Evolutionary conservation across 2,113 vertebrate genomes (phyloP), one percentile per base, ranked within the genome.

Genomic region (Semnornis frantzii): DNA sequence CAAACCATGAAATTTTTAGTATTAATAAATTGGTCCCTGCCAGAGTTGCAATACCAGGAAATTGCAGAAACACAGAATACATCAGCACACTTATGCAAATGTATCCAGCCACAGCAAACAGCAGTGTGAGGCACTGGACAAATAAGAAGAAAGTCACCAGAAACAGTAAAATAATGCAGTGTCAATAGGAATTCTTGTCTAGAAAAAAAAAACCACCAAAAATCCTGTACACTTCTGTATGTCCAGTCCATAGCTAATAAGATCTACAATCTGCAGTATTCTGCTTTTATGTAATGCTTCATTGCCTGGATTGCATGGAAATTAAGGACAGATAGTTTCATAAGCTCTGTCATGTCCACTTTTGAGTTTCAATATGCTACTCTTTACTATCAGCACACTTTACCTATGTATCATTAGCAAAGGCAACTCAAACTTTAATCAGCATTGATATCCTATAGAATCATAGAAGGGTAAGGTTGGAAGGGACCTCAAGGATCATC

Each of bases 1-100:
- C 37, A 69, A 95, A 31, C 69, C 73, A 46, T 81, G 88, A 75
- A 84, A 83, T 33, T 92, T 96, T 95, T 87, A 96, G 69, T 92
- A 74, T 18, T 93, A 84, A 88, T 88, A 94, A 96, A 94, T 69
- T 65, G 42, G 73, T 74, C 93, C 31, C 76, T 88, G 80, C 76
- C 90, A 90, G 95, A 83, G 46, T 88, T 96, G 91, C 48, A 92
- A 81, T 71, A 78, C 28, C 58, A 86, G 37, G 86, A 77, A 92
- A 83, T 68, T 0, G 0, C 27, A 90, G 90, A 92, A 92, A 71
- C 48, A 81, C 33, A 72, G 90, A 81, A 85, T 81, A 83, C 62
- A n/a, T 68, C 88, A 94, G 28, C 63, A 78, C 9, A 39, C 21
- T 90, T 74, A 81, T 18, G 46, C 75, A 90, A 92, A 93, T 94